Percentiles rank a stretch among this genome's conserved stretches.
phyloP scores from a whole-genome alignment of 2,797 vertebrate genomes.

The Sylvia borin region DNA sequence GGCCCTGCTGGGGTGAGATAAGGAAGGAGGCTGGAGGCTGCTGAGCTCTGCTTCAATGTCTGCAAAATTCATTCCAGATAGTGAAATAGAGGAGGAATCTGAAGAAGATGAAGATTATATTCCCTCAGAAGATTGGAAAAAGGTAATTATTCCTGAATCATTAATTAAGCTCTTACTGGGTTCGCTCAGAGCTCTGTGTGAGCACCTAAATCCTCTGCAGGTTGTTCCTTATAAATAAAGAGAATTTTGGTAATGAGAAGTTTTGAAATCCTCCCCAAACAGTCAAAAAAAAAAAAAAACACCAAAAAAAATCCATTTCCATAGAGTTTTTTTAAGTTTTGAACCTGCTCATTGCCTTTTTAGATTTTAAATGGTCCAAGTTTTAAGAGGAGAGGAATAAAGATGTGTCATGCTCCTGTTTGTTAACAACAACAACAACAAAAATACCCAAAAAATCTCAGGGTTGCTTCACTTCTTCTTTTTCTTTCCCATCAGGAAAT shows the following conservation, averaged over 20 bases:
- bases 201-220: background rate
- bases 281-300: background rate
- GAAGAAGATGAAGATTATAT: conserved; percentile 99
- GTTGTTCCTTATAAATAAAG: background rate
- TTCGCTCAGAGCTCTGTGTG: background rate
- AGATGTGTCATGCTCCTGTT: background rate
- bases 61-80: conserved; percentile 77
- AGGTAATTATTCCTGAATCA: conserved; percentile 76
- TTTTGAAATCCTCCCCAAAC: background rate
- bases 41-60: background rate
- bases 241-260: background rate
- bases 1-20: background rate
- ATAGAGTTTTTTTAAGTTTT: background rate
- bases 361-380: background rate
- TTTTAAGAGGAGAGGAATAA: background rate
- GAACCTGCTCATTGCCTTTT: background rate
- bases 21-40: background rate
- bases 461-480: background rate
- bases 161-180: background rate
- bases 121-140: conserved; percentile 99
- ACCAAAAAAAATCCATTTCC: background rate
- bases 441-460: background rate
- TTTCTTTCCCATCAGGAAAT: conserved; percentile 87
- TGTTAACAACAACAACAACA: background rate
- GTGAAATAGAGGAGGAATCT: conserved; percentile 94